Evolutionary conservation across 1,140 invertebrate genomes (phyloP).

Genomic region (Brachionus manjavacas): DNA sequence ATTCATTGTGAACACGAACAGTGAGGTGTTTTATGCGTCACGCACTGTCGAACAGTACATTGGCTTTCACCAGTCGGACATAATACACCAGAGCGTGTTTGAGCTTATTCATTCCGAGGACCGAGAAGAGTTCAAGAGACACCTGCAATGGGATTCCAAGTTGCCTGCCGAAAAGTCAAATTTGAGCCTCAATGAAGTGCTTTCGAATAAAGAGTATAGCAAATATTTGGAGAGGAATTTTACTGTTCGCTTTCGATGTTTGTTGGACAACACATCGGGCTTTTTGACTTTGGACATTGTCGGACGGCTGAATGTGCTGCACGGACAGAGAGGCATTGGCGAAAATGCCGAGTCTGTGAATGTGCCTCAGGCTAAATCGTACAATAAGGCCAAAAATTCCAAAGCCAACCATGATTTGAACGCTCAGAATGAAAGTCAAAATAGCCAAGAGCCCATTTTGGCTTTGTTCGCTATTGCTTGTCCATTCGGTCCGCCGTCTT

Average conservation of each 20-base stretch:
- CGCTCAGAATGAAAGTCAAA: not conserved
- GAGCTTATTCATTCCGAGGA: slow-evolving; percentile 98
- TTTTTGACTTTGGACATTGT: slow-evolving; percentile 96
- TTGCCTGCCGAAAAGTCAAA: slow-evolving; percentile 16
- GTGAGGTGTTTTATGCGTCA: slow-evolving; percentile 97
- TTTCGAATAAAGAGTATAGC: slow-evolving; percentile 19
- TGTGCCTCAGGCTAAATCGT: slow-evolving; percentile 64
- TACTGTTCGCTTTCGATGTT: slow-evolving; percentile 92
- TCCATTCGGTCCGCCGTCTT: slow-evolving; percentile 88
- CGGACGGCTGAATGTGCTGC: slow-evolving; percentile 86
- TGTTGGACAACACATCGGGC: slow-evolving; percentile 96
- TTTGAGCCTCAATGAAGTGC: slow-evolving; percentile 17
- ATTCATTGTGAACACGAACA: slow-evolving; percentile 93
- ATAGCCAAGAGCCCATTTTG: slow-evolving; percentile 53
- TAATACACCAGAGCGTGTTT: slow-evolving; percentile 96
- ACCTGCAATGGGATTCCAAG: slow-evolving; percentile 62
- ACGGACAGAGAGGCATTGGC: slow-evolving; percentile 67
- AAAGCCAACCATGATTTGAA: not conserved
- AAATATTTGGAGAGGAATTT: slow-evolving; percentile 74
- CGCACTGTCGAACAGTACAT: slow-evolving; percentile 98
- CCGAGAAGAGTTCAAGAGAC: slow-evolving; percentile 88
- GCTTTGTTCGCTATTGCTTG: slow-evolving; percentile 94
- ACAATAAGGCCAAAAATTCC: slow-evolving; percentile 62
- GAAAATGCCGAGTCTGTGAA: not conserved
- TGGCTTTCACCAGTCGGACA: slow-evolving; percentile 99